Conservation (phyloP, 2,888 invertebrate genomes). For the Polia nebulosa region DNA sequence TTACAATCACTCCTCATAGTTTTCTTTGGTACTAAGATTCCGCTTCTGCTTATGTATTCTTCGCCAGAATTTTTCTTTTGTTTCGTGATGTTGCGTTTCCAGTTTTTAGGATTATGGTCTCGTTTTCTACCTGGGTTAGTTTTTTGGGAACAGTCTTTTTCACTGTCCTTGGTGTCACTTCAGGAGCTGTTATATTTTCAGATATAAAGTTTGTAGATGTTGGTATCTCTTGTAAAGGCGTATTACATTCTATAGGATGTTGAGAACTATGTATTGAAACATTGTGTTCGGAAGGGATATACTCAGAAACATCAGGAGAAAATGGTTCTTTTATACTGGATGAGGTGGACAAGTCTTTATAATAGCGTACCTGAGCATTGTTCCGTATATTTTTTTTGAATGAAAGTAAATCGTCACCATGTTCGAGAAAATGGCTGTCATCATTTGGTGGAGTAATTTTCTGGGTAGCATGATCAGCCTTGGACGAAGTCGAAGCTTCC, state of each 20-base stretch:
- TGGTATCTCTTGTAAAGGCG: constrained; percentile 14
- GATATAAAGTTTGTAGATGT: constrained; percentile 18
- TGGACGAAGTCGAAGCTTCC: constrained; percentile 3
- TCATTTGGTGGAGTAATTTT: constrained; percentile 10
- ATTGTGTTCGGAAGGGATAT: constrained; percentile 18
- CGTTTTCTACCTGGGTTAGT: neutral
- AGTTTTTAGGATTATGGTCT: constrained; percentile 13
- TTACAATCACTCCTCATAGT: constrained; percentile 16
- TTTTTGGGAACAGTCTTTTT: no score
- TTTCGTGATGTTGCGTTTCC: constrained; percentile 14
- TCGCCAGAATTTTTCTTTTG: constrained; percentile 13
- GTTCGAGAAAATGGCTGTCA: constrained; percentile 11
- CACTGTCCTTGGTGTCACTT: neutral
- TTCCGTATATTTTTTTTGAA: neutral
- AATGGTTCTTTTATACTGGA: constrained; percentile 17
- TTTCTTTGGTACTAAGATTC: constrained; percentile 18
- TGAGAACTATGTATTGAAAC: constrained; percentile 15
- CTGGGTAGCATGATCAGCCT: constrained; percentile 10
- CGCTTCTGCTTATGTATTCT: constrained; percentile 16
- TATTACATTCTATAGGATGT: constrained; percentile 16
- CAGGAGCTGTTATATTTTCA: constrained; percentile 15
- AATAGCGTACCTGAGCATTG: constrained; percentile 1
- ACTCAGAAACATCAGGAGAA: constrained; percentile 14
- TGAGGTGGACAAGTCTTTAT: constrained; percentile 16
- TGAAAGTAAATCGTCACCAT: neutral